Base-by-base conservation (phyloP, 53 echinoderm and acorn worm species). In the Crossaster papposus region DNA sequence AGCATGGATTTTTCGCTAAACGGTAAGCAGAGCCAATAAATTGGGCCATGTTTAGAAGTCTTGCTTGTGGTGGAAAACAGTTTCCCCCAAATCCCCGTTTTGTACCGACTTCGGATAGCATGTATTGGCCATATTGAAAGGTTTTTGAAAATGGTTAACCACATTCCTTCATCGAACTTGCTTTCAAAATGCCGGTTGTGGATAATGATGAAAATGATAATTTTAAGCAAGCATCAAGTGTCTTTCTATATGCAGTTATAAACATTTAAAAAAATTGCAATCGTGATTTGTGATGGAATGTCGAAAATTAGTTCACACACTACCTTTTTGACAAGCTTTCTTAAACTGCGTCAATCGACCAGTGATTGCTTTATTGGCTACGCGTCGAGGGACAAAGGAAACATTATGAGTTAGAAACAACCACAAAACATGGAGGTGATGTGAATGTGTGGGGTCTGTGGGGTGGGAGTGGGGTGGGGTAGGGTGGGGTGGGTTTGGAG, bases 261-360 rank as follows among this genome's bases (percentile, higher is more conserved):
- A 36, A 38, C 7, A 38, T 38, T 38, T 44, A 44, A 44, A 44
- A 44, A 44, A 5, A 44, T 7, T 7, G 9, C 5, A 51, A 84
- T 44, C 14, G 30, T 72, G 29, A 38, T 44, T 71, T 34, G 22
- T 34, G 5, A 74, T 13, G 28, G 30, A 32, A 75, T 14, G 35
- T 75, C 55, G 76, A 7, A 12, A 22, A 87, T 87, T 87, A 87
- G 87, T 87, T 77, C 87, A 87, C 73, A 90, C 76, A 64, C 92
- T 92, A 92, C 92, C 92, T 92, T 89, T 92, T 65, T 73, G 58
- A 65, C 86, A 86, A 70, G 91, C 86, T 82, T 81, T 88, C 82
- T 92, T 81, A 92, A 92, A 92, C 88, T 80, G 71, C 72, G 92
- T 65, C 80, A 92, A 75, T 26, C 92, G 88, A 34, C 54, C 64